Percentiles rank a stretch among this genome's conserved stretches.
phyloP scores from a whole-genome alignment of 2,797 vertebrate genomes.

The Carduelis carduelis region DNA sequence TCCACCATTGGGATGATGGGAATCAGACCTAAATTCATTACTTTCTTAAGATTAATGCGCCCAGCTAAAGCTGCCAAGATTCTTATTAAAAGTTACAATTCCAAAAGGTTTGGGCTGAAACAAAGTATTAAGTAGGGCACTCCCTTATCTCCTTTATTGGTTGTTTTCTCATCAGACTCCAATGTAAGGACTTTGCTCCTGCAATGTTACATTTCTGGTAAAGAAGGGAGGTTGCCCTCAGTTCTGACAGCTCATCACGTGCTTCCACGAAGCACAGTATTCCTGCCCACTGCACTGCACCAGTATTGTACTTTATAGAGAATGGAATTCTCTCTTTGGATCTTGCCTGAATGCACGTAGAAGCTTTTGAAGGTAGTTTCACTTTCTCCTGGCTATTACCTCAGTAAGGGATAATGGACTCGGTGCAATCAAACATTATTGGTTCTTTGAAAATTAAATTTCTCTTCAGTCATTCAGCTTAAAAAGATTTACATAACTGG shows the following conservation, averaged over 20 bases:
- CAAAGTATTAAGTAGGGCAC: background rate
- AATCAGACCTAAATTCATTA: slow-evolving; percentile 47
- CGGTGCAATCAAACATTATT: background rate
- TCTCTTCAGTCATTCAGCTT: slow-evolving; percentile 12
- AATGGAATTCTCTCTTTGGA: background rate
- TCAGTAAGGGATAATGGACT: background rate
- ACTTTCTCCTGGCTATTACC: background rate
- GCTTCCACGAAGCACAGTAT: background rate
- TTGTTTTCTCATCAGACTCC: background rate
- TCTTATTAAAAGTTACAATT: slow-evolving; percentile 34
- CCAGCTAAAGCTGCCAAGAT: slow-evolving; percentile 9
- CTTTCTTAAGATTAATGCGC: slow-evolving; percentile 34
- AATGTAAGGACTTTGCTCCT: slow-evolving; percentile 22
- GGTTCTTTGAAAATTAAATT: slow-evolving; percentile 48
- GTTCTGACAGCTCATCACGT: background rate
- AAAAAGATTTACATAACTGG: slow-evolving; percentile 56
- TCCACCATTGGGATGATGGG: background rate
- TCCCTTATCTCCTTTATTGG: slow-evolving; percentile 16
- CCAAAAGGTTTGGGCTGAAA: background rate
- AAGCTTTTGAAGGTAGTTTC: background rate
- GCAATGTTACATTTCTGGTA: background rate
- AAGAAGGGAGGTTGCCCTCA: background rate
- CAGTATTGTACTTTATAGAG: background rate
- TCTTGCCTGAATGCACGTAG: background rate
- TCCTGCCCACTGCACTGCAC: background rate